A percentile compares a stretch with the other conserved stretches of the same genome.
Evolutionary conservation across 2,113 vertebrate genomes (phyloP).

Genomic region (Austrofundulus limnaeus): DNA sequence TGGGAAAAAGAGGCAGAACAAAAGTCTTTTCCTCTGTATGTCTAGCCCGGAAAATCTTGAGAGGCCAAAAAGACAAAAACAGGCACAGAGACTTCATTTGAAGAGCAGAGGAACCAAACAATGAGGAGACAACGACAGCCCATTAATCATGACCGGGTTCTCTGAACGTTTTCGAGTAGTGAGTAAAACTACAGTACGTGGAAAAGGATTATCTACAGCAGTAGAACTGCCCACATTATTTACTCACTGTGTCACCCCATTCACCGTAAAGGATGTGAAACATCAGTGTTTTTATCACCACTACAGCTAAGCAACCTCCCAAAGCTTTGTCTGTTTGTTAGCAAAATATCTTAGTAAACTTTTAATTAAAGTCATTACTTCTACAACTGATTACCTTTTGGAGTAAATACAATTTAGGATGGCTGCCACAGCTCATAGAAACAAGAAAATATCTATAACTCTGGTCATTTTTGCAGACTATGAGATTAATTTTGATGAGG

Average conservation of each 20-base stretch:
- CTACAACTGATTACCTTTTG: no score
- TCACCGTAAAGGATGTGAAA: slow-evolving; percentile 3
- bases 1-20: slow-evolving; percentile 28
- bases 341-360: no score
- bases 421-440: no score
- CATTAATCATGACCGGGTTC: slow-evolving; percentile 59
- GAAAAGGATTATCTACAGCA: slow-evolving; percentile 38
- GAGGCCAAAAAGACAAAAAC: slow-evolving; percentile 42
- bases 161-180: slow-evolving; percentile 54
- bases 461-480: no score
- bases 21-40: slow-evolving; percentile 25
- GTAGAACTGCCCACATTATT: not conserved
- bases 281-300: not conserved
- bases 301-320: not conserved
- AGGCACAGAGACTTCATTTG: slow-evolving; percentile 42
- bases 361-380: no score
- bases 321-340: no score
- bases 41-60: slow-evolving; percentile 36
- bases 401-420: no score
- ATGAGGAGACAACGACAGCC: slow-evolving; percentile 38
- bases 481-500: no score
- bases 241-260: slow-evolving; percentile 7
- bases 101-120: slow-evolving; percentile 40
- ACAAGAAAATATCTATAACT: no score
- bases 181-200: slow-evolving; percentile 36